These are phyloP conservation scores for Oligia latruncula DNA, from an alignment of 2,888 invertebrate species.

Conservation along the genomic window DNA sequence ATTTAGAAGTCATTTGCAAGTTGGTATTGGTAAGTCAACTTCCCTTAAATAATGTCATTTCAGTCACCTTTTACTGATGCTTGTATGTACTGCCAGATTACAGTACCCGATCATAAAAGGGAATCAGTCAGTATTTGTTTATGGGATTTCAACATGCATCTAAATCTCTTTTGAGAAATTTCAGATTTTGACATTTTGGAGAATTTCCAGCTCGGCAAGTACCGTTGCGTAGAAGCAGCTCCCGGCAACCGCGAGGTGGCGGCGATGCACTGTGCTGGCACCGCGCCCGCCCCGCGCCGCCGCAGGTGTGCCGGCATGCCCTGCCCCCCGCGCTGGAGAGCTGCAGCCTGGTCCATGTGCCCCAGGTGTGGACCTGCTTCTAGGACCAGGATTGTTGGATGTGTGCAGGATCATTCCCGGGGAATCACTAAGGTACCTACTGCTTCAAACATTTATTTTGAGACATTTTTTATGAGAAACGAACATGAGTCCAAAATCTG, in stretches of 20 bases:
- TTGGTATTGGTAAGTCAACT: not conserved
- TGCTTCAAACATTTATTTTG: not conserved
- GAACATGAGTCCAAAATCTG: not conserved
- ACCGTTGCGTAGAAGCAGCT: slow-evolving; percentile 92
- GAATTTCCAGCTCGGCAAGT: slow-evolving; percentile 91
- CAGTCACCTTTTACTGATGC: not conserved
- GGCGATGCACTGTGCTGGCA: slow-evolving; percentile 88
- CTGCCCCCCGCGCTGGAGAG: slow-evolving; percentile 95
- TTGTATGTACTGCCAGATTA: not conserved
- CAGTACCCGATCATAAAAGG: too few species aligned
- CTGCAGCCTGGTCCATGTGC: slow-evolving; percentile 94
- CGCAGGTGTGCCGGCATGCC: slow-evolving; percentile 94
- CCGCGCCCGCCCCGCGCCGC: slow-evolving; percentile 90
- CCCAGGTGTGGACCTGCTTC: slow-evolving; percentile 94
- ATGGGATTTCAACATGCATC: not conserved
- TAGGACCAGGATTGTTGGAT: slow-evolving; percentile 93
- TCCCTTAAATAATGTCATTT: not conserved
- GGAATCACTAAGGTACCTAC: slow-evolving; percentile 84
- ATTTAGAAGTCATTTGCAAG: not conserved
- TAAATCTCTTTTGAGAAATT: not conserved
- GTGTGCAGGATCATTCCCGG: slow-evolving; percentile 91
- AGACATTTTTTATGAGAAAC: not conserved
- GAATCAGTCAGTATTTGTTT: not conserved
- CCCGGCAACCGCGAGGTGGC: slow-evolving; percentile 91
- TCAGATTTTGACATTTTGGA: not conserved